These are phyloP conservation scores for Patella depressa DNA, from an alignment of 2,888 invertebrate species.

Conservation along the genomic window DNA sequence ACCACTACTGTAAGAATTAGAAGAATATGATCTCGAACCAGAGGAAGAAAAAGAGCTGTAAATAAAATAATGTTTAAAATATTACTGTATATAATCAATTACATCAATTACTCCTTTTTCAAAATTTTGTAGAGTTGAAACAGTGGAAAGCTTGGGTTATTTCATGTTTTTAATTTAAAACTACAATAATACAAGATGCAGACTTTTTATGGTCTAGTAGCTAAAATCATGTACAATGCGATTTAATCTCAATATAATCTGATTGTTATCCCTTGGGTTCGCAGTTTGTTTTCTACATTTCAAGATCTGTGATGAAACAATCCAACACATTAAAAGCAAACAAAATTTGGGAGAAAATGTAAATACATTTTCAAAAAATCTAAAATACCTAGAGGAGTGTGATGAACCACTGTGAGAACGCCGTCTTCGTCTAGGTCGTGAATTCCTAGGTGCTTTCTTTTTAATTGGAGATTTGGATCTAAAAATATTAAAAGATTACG, in stretches of 20 bases:
- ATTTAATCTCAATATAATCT: too few species aligned
- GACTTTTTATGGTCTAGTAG: too few species aligned
- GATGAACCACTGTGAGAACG: conserved; percentile 79
- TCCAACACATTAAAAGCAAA: too few species aligned
- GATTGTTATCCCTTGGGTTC: too few species aligned
- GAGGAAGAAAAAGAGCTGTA: conserved; percentile 64
- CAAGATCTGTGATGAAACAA: too few species aligned
- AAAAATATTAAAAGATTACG: conserved; percentile 17
- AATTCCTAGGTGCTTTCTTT: conserved; percentile 70
- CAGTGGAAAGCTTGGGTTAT: too few species aligned
- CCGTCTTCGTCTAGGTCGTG: conserved; percentile 73
- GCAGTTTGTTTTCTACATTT: too few species aligned
- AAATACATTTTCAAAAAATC: conserved; percentile 3
- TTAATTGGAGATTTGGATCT: conserved; percentile 67
- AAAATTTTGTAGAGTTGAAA: too few species aligned
- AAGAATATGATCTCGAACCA: conserved; percentile 60
- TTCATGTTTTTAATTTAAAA: too few species aligned
- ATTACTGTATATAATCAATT: neutral
- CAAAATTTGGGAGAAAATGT: conserved; percentile 2
- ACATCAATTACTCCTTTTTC: too few species aligned
- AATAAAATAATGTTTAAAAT: conserved; percentile 18
- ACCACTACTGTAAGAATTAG: conserved; percentile 61
- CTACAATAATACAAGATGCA: too few species aligned
- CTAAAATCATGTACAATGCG: too few species aligned
- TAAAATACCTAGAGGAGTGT: conserved; percentile 75